phyloP scores from a whole-genome alignment of 2,888 invertebrate genomes.

The Scaptomyza reducta region DNA sequence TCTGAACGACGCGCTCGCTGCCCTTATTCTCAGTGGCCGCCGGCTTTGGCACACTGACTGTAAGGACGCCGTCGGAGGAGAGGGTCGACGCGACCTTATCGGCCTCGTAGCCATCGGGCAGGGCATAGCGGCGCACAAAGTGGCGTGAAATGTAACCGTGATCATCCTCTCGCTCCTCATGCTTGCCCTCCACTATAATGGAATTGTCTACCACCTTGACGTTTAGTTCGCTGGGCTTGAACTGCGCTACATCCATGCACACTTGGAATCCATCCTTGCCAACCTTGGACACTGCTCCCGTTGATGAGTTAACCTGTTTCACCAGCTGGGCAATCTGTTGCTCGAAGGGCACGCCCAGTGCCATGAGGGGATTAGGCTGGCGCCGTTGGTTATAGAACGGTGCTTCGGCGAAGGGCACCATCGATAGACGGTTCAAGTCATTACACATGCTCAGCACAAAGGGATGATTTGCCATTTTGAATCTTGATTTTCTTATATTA shows the following conservation, averaged over 20 bases:
- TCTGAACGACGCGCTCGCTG: conserved; percentile 86
- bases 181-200: conserved; percentile 89
- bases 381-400: conserved; percentile 56
- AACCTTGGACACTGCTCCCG: conserved; percentile 58
- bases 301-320: conserved; percentile 47
- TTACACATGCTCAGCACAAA: conserved; percentile 68
- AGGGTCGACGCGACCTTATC: conserved; percentile 90
- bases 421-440: conserved; percentile 64
- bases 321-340: conserved; percentile 63
- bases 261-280: conserved; percentile 90
- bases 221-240: conserved; percentile 88
- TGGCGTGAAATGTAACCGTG: conserved; percentile 92
- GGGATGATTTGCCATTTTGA: conserved; percentile 69
- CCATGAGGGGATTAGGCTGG: conserved; percentile 48
- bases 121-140: conserved; percentile 89
- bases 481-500: not conserved
- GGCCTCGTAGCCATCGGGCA: conserved; percentile 89
- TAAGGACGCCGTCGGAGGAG: conserved; percentile 92
- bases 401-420: conserved; percentile 61
- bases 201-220: conserved; percentile 88
- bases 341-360: conserved; percentile 52
- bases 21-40: conserved; percentile 74
- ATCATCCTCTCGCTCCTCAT: conserved; percentile 89
- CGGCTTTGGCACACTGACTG: conserved; percentile 88
- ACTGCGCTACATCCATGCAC: conserved; percentile 89